A percentile compares a stretch with the other conserved stretches of the same genome.
phyloP scores from a whole-genome alignment of 2,113 vertebrate genomes.

The Panurus biarmicus region DNA sequence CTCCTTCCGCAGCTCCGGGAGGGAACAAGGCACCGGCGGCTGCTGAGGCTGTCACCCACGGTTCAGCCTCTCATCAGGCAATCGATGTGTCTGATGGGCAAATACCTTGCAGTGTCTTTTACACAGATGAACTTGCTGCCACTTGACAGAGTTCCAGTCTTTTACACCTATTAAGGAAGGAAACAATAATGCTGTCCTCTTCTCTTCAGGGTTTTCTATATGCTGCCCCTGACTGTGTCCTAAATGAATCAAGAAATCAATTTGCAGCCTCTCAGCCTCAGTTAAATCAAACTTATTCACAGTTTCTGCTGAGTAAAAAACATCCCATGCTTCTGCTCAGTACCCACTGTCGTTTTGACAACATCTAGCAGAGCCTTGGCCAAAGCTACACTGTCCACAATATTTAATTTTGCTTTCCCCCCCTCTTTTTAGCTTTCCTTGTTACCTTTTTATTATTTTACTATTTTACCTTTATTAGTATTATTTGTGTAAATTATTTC shows the following conservation, averaged over 20 bases:
- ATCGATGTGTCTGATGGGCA: neutral
- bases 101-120: neutral
- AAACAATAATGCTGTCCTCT: conserved; percentile 22
- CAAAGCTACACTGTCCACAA: neutral
- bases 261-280: conserved; percentile 22
- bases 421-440: neutral
- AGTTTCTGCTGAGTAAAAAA: conserved; percentile 26
- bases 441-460: neutral
- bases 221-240: conserved; percentile 14
- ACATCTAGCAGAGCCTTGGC: neutral
- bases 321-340: neutral
- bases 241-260: conserved; percentile 62
- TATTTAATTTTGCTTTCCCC: neutral
- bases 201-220: neutral
- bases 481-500: neutral
- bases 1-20: neutral
- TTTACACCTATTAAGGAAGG: conserved; percentile 22
- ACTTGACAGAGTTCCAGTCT: neutral
- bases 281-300: conserved; percentile 48
- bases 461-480: neutral
- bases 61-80: neutral
- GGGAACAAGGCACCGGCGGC: neutral
- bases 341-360: neutral
- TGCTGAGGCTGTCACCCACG: neutral
- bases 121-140: neutral